Percentiles rank a stretch among this genome's conserved stretches.
Conservation (phyloP, 2,888 invertebrate genomes). For the Cataglyphis cursor region DNA sequence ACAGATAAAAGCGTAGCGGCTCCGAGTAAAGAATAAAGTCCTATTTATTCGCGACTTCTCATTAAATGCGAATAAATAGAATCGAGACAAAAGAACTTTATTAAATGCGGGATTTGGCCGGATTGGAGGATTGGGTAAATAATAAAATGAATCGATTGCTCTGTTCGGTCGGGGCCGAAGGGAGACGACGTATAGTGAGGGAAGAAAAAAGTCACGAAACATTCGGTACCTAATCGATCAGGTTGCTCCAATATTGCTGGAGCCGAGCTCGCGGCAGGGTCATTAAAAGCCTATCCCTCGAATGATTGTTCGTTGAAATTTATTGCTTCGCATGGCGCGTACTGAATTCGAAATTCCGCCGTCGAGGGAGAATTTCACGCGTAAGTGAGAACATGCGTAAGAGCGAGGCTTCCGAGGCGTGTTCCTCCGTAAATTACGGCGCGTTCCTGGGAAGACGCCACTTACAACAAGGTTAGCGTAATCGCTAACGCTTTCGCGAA, state of each 20-base stretch:
- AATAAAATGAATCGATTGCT: slow-evolving; percentile 75
- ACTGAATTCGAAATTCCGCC: slow-evolving; percentile 50
- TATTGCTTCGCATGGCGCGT: slow-evolving; percentile 40
- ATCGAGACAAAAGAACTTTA: slow-evolving; percentile 58
- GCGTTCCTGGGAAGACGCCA: not conserved
- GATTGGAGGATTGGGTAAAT: slow-evolving; percentile 62
- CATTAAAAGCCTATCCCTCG: slow-evolving; percentile 58
- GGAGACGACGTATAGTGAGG: not conserved
- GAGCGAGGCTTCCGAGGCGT: not conserved
- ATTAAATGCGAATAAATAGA: slow-evolving; percentile 71
- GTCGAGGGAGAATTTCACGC: slow-evolving; percentile 7
- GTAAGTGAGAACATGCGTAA: slow-evolving; percentile 20
- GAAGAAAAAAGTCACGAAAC: slow-evolving; percentile 56
- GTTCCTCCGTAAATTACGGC: slow-evolving; percentile 22
- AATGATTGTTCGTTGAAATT: slow-evolving; percentile 53
- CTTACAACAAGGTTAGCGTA: slow-evolving; percentile 33
- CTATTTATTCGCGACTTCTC: slow-evolving; percentile 61
- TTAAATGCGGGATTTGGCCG: slow-evolving; percentile 57
- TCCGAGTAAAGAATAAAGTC: slow-evolving; percentile 6
- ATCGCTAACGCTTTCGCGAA: slow-evolving; percentile 28
- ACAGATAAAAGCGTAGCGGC: too few relatives aligned
- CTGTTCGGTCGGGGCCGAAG: slow-evolving; percentile 37
- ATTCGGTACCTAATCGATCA: slow-evolving; percentile 64
- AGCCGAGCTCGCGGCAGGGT: slow-evolving; percentile 19
- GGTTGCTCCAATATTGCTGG: slow-evolving; percentile 45